phyloP scores from a whole-genome alignment of 2,113 vertebrate species.

The Dasyornis broadbenti region DNA sequence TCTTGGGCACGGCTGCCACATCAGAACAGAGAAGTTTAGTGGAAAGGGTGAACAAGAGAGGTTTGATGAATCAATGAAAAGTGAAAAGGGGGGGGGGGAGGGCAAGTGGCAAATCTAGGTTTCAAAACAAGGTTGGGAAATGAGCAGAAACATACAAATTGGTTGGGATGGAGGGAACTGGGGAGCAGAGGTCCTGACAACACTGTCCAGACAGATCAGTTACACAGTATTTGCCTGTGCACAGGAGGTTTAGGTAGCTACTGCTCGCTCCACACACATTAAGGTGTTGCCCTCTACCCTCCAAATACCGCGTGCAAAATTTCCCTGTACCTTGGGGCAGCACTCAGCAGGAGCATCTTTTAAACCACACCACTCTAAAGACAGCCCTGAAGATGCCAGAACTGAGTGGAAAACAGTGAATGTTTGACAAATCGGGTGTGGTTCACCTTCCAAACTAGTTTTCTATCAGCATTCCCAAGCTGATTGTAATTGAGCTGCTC shows the following conservation, averaged over 20 bases:
- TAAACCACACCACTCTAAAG: not conserved
- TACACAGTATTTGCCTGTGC: not conserved
- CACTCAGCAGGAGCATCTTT: not conserved
- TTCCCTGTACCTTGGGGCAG: not conserved
- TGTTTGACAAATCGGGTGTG: not conserved
- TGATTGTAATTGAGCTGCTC: not conserved
- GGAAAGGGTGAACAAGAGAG: not conserved
- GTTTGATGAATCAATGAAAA: not conserved
- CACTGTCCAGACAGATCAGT: not conserved
- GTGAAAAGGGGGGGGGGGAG: accelerated
- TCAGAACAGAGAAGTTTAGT: not conserved
- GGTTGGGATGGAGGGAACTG: not conserved
- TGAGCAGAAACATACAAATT: not conserved
- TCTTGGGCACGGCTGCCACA: not conserved
- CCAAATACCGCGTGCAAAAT: not conserved
- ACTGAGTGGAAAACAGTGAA: not conserved
- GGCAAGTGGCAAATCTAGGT: not conserved
- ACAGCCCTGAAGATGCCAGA: not conserved
- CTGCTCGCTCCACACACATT: not conserved
- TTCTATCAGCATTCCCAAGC: not conserved
- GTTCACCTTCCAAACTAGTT: not conserved
- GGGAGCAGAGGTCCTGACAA: not conserved
- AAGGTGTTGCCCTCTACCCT: not conserved
- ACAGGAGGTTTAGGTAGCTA: not conserved
- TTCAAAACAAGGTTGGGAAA: not conserved